Conservation (phyloP, 1,140 invertebrate species). For the Myzus persicae region DNA sequence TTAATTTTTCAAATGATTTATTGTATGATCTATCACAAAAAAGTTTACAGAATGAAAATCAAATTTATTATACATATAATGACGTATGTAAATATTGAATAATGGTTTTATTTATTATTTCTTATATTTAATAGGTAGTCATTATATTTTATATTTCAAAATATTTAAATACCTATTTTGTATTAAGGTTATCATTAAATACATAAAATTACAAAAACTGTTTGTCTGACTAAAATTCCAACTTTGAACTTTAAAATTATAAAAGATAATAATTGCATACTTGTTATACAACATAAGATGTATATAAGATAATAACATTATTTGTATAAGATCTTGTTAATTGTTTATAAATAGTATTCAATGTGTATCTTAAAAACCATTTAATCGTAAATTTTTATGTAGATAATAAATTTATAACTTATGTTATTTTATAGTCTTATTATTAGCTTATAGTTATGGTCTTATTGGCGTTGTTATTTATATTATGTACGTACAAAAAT, state of each 20-base stretch:
- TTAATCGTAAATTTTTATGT: neutral
- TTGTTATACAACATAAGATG: no score
- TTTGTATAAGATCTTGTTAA: neutral
- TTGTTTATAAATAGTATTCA: neutral
- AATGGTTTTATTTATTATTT: neutral
- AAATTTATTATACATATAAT: neutral
- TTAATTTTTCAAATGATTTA: neutral
- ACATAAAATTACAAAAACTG: neutral
- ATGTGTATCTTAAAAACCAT: neutral
- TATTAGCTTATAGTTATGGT: neutral
- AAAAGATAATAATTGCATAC: neutral
- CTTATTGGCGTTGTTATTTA: neutral
- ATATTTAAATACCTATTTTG: neutral
- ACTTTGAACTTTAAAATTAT: constrained; percentile 8
- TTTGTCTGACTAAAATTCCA: neutral
- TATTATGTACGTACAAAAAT: no score
- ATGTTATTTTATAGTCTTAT: neutral
- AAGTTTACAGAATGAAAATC: neutral
- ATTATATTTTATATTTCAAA: neutral
- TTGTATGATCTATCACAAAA: neutral
- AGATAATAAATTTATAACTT: neutral
- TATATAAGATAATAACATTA: no score
- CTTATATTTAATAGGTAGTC: neutral
- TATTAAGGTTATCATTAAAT: neutral
- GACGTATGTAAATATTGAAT: neutral